A percentile compares a stretch with the other conserved stretches of the same genome.
Evolutionary conservation across 2,888 invertebrate species (phyloP).

Genomic region (Gryllus longicercus): DNA sequence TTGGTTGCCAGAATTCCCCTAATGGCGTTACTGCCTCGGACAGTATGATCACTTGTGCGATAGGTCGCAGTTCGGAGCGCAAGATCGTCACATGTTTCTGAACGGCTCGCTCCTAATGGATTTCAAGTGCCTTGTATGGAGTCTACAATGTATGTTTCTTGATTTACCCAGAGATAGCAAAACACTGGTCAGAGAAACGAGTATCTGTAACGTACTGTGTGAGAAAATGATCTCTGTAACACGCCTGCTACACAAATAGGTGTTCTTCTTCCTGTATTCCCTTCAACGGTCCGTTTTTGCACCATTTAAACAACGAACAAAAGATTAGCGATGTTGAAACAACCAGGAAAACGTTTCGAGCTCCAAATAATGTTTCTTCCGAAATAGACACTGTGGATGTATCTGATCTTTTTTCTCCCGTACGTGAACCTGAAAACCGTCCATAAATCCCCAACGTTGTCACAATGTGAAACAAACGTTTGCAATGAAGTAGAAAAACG

Average conservation of each 20-base stretch:
- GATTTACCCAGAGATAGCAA: neutral
- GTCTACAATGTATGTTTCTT: constrained; percentile 3
- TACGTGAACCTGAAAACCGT: too few species aligned
- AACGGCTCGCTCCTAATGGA: neutral
- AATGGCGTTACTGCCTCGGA: neutral
- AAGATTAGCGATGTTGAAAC: too few species aligned
- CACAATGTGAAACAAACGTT: too few species aligned
- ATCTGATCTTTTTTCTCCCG: too few species aligned
- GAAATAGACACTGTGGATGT: too few species aligned
- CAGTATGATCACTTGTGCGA: neutral
- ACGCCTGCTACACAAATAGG: neutral
- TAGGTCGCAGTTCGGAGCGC: neutral
- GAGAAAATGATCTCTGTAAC: neutral
- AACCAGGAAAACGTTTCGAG: too few species aligned
- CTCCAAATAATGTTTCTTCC: too few species aligned
- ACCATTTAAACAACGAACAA: too few species aligned
- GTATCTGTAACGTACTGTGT: neutral
- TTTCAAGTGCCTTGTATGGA: neutral
- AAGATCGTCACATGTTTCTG: constrained; percentile 1
- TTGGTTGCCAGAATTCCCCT: neutral
- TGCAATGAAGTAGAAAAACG: too few species aligned
- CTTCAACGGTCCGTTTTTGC: too few species aligned
- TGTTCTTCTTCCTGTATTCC: too few species aligned
- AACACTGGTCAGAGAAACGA: neutral
- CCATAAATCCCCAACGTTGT: too few species aligned